Evolutionary conservation across 2,113 vertebrate genomes (phyloP), one percentile per base, ranked within the genome.

Genomic region (Neoarius graeffei): DNA sequence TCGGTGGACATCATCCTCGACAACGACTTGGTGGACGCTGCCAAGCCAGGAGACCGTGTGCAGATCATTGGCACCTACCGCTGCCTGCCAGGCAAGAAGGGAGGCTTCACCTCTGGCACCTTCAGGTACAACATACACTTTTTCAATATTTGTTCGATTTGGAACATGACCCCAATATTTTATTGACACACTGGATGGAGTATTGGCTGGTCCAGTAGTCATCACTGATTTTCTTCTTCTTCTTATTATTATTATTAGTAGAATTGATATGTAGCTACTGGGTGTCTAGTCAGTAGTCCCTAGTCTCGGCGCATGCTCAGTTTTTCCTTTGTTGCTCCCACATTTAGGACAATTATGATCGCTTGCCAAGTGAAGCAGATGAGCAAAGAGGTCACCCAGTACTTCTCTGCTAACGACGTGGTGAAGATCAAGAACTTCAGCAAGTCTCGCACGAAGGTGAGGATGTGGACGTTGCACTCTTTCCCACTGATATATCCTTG

Each of bases 391-490:
- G 73, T 96, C 67, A 94, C 96, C 0, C 96, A 96, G 1, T 90
- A 91, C 9, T 98, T 98, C 92, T 98, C 97, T 0, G 97, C 96
- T 0, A 94, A 96, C 0, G 98, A 99, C 0, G 96, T 99, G 86
- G 96, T 96, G 91, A 99, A 99, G 93, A 99, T 99, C 93, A 96
- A 98, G 92, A 97, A 93, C 87, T 99, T 99, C 94, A 97, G 97
- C 91, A 96, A 94, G 92, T 94, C 88, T 5, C 97, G 93, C 13
- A 96, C 97, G 84, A 96, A 96, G 93, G 98, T 99, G 90, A 88
- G 87, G 23, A 6, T 0, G 6, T 60, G 25, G 66, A 83, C 48
- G 4, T 1, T 10, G 27, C 27, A 25, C 1, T 52, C 20, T 66
- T 35, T 25, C 56, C 1, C 59, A 25, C 25, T 60, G 11, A 48